Percentiles rank a stretch among this genome's conserved stretches.
Conservation (phyloP, 2,797 vertebrate genomes). For the Parambassis ranga region DNA sequence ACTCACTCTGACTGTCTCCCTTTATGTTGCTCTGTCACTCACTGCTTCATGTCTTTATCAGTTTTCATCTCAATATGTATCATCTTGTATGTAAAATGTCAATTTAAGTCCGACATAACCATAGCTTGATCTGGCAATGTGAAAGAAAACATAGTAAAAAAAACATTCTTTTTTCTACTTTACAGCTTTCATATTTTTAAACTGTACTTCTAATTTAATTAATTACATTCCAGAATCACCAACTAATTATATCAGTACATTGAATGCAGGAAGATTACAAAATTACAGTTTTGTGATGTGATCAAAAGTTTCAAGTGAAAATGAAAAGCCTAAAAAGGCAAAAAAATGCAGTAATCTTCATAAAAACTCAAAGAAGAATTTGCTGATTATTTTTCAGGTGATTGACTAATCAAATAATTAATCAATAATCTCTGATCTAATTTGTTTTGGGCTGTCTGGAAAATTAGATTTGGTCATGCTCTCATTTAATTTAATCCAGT, state of each 20-base stretch:
- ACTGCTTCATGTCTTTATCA: slow-evolving; percentile 52
- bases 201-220: too few relatives aligned
- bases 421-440: not conserved
- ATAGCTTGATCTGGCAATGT: not conserved
- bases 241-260: too few relatives aligned
- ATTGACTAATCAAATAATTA: not conserved
- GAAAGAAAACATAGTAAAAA: slow-evolving; percentile 3
- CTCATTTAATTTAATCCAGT: too few relatives aligned
- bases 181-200: too few relatives aligned
- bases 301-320: too few relatives aligned
- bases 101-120: not conserved
- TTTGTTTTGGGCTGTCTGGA: not conserved
- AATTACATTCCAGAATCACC: too few relatives aligned
- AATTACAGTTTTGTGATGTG: too few relatives aligned
- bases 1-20: slow-evolving; percentile 68
- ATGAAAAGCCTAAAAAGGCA: too few relatives aligned
- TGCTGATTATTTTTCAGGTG: not conserved
- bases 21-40: slow-evolving; percentile 62
- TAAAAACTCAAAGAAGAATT: not conserved
- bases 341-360: not conserved
- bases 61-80: not conserved
- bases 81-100: not conserved
- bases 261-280: too few relatives aligned
- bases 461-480: not conserved
- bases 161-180: too few relatives aligned